Evolutionary conservation across 1,140 invertebrate species (phyloP), one percentile per base, ranked within the genome.

Genomic region (Acromyrmex echinatior): DNA sequence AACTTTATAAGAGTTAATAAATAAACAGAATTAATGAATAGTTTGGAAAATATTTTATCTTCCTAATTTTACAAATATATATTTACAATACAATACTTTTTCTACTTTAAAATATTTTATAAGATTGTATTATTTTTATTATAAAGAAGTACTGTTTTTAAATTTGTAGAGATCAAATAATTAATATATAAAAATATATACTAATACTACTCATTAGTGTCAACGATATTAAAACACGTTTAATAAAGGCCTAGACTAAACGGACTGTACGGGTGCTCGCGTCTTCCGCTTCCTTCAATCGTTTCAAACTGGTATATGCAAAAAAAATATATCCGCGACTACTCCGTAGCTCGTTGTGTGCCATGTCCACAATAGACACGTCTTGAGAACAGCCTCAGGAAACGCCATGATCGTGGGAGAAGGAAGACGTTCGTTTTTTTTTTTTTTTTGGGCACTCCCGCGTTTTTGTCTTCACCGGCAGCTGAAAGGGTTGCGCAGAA

Each of bases 401-500:
- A 91, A 87, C 56, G 87, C 28, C 56, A 63, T 56, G 70, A 56
- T 87, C 74, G 78, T 88, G 87, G 89, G 85, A 87, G 89, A 84
- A 88, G 77, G 77, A 86, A 88, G 77, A 65, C 87, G 79, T 82
- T 65, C 53, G 49, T 92, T 87, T 85, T 88, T 92, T 86, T 84
- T 31, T 31, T 31, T 31, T 31, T 31, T 90, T 82, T 66, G 45
- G 53, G 28, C 49, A 86, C 68, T 87, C 80, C 45, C 53, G 49
- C 65, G 79, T 87, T 90, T 91, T 92, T 91, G 89, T 90, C 80
- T 88, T 65, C 35, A 85, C 14, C 63, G 62, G 21, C 18, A 25
- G 31, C 71, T 91, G 92, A 92, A 92, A 92, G 92, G 91, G 82
- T 92, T 90, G 80, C 45, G 79, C 51, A 66, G 66, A 66, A 73